Conservation (phyloP, 2,113 vertebrate genomes). For the Sylvia atricapilla region DNA sequence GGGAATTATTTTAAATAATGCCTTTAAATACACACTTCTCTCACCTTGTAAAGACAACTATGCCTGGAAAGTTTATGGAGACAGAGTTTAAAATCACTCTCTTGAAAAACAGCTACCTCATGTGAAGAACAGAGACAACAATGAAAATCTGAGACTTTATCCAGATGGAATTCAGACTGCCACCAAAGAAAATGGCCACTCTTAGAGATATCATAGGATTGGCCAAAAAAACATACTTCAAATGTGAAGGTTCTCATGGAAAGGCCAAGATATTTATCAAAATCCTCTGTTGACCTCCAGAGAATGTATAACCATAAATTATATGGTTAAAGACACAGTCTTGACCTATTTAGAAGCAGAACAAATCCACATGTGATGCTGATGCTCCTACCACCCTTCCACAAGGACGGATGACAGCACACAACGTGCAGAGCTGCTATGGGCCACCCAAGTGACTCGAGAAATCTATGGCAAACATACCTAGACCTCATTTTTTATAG, state of each 20-base stretch:
- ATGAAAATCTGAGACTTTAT: not conserved
- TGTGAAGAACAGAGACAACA: not conserved
- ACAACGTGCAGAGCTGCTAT: fast-evolving
- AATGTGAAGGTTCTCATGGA: not conserved
- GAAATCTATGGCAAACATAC: not conserved
- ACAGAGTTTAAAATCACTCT: not conserved
- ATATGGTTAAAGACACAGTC: not conserved
- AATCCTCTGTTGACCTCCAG: not conserved
- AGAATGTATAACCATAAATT: not conserved
- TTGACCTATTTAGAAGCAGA: not conserved
- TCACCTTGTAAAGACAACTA: not conserved
- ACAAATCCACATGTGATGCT: not conserved
- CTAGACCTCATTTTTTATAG: not conserved
- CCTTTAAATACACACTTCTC: not conserved
- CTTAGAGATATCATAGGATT: not conserved
- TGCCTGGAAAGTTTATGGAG: not conserved
- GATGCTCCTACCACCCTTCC: not conserved
- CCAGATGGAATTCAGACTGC: not conserved
- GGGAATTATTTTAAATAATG: not conserved
- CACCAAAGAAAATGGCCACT: not conserved
- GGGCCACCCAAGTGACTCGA: not conserved
- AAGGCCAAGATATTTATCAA: not conserved
- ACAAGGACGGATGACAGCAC: not conserved
- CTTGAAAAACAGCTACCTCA: not conserved
- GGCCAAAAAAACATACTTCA: not conserved